These are phyloP conservation scores for Accipiter cooperii DNA, from an alignment of 2,113 vertebrate species.

Conservation along the genomic window DNA sequence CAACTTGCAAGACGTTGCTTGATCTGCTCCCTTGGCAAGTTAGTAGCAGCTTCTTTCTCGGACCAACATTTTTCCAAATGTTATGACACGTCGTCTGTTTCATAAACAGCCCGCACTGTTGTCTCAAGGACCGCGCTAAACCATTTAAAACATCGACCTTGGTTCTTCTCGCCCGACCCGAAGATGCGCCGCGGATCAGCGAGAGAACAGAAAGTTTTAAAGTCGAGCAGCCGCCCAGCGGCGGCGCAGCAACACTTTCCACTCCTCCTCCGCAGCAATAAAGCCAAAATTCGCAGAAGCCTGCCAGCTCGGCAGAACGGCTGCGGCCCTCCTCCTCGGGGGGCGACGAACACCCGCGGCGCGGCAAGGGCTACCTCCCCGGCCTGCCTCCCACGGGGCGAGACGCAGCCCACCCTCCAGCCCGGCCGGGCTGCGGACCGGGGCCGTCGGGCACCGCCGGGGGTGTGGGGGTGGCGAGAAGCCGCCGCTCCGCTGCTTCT, in stretches of 20 bases:
- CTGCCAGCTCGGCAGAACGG: not conserved
- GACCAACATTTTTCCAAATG: not conserved
- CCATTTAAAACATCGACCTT: not conserved
- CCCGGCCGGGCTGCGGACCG: not conserved
- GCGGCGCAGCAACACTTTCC: rapidly evolving
- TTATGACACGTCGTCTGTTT: rapidly evolving
- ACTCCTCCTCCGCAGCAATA: rapidly evolving
- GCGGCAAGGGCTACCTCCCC: too few relatives aligned
- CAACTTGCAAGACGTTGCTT: not conserved
- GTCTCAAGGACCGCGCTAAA: not conserved
- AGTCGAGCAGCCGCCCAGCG: not conserved
- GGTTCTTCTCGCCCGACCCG: not conserved
- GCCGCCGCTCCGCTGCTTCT: not conserved
- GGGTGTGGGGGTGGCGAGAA: too few relatives aligned
- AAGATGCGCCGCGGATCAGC: rapidly evolving
- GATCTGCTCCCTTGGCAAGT: not conserved
- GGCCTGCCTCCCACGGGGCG: not conserved
- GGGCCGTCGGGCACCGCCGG: not conserved
- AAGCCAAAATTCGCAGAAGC: rapidly evolving
- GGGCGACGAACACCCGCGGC: rapidly evolving
- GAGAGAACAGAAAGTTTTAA: too few relatives aligned
- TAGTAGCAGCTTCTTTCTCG: not conserved
- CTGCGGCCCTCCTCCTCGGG: too few relatives aligned
- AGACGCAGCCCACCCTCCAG: not conserved
- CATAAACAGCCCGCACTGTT: rapidly evolving